Percentiles rank a stretch among this genome's conserved stretches.
Conservation (phyloP, 2,797 vertebrate species). For the Catamblyrhynchus diadema region DNA sequence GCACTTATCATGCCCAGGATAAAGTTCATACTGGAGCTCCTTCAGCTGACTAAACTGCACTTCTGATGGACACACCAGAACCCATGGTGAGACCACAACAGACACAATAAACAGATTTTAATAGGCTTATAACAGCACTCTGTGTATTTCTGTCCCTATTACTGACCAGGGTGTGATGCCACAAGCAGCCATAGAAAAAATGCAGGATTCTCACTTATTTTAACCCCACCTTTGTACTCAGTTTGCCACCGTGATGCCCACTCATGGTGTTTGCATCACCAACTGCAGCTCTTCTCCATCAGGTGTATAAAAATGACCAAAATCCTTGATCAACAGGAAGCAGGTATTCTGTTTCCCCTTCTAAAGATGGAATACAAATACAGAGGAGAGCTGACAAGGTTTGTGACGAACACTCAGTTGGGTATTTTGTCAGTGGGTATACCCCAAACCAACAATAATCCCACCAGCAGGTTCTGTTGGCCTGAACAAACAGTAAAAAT, state of each 20-base stretch:
- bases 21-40: neutral
- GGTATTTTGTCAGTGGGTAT: neutral
- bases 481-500: neutral
- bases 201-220: neutral
- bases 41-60: neutral
- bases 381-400: neutral
- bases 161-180: neutral
- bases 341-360: neutral
- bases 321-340: neutral
- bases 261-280: neutral
- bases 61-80: neutral
- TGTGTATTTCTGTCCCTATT: neutral
- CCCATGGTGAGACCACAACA: neutral
- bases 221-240: neutral
- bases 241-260: neutral
- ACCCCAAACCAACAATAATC: neutral
- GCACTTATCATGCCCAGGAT: fast-evolving
- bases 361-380: neutral
- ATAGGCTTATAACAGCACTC: neutral
- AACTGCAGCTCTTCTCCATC: neutral
- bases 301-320: neutral
- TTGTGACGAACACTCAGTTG: neutral
- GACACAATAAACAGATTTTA: neutral
- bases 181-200: neutral
- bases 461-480: neutral